These are phyloP conservation scores for Clivina fossor DNA, from an alignment of 2,888 invertebrate genomes.

Conservation along the genomic window DNA sequence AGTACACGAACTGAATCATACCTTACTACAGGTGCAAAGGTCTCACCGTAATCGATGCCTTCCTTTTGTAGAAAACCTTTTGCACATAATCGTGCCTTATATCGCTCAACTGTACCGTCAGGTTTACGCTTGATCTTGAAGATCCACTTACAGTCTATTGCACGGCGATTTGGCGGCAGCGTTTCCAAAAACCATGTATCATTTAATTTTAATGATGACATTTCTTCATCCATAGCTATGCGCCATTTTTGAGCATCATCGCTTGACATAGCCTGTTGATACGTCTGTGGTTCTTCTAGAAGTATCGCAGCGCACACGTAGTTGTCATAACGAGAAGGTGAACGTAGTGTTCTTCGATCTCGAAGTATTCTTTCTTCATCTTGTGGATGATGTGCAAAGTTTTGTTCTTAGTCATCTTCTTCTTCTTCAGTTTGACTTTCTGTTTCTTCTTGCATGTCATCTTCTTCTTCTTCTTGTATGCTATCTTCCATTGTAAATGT, in stretches of 20 bases:
- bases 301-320: too few relatives aligned
- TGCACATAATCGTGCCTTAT: slow-evolving; percentile 39
- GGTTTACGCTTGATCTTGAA: slow-evolving; percentile 34
- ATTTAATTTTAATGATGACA: slow-evolving; percentile 26
- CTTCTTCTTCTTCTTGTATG: slow-evolving; percentile 12
- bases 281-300: slow-evolving; percentile 34
- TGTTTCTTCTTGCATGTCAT: too few relatives aligned
- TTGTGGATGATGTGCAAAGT: too few relatives aligned
- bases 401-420: too few relatives aligned
- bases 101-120: slow-evolving; percentile 28
- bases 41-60: slow-evolving; percentile 42
- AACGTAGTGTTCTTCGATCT: too few relatives aligned
- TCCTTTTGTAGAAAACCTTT: slow-evolving; percentile 38
- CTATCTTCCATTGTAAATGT: slow-evolving; percentile 5
- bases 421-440: background rate
- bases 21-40: slow-evolving; percentile 41
- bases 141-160: slow-evolving; percentile 37
- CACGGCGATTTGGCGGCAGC: slow-evolving; percentile 28
- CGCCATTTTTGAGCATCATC: slow-evolving; percentile 34
- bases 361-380: too few relatives aligned
- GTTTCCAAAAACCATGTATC: slow-evolving; percentile 38
- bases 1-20: slow-evolving; percentile 39
- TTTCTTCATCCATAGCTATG: slow-evolving; percentile 37
- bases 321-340: too few relatives aligned
- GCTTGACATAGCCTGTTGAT: slow-evolving; percentile 36